Evolutionary conservation across 2,888 invertebrate genomes (phyloP), one percentile per base, ranked within the genome.

Genomic region (Phyllotreta striolata): DNA sequence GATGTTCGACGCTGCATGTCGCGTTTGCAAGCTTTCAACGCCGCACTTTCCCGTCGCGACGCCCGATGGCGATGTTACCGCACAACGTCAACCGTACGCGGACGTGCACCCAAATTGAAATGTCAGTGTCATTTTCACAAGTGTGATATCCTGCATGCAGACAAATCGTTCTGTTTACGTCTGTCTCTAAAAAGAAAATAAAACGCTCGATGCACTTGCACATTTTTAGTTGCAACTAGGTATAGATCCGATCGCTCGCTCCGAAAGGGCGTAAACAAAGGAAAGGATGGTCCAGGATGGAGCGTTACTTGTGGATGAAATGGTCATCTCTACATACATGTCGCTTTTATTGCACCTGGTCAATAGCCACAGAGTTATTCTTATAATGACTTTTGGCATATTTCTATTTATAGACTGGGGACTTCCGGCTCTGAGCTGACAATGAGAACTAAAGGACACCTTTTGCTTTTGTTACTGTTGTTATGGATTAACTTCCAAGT

Each of bases 61-160:
- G 73, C 72, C 73, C 66, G 70, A 69, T 67, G 63, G 68, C 67
- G 70, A 70, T 66, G 70, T 74, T 71, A 74, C 74, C 76, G 70
- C 73, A 71, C 66, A 69, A 63, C 73, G 70, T 70, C 73, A 70
- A 72, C 73, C 74, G 69, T 68, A 66, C 72, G 71, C 72, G 72
- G 70, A 70, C 73, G 72, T 71, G 72, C 71, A 74, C 68, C 73
- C 71, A 79, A 79, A 80, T 80, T 79, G 80, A 79, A 80, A 79
- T 77, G 79, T 80, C 79, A 80, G 73, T 79, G 79, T 79, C 80
- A 80, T 77, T 78, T 77, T 79, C 79, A 79, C 77, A 61, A 72
- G 66, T 71, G 71, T 66, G 68, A 71, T 71, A 68, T 71, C 66
- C 68, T 70, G 60, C 70, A 63, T 69, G 68, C 72, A 74, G 73